phyloP scores from a whole-genome alignment of 1,140 invertebrate genomes.

The Pseudomyrmex concolor region DNA sequence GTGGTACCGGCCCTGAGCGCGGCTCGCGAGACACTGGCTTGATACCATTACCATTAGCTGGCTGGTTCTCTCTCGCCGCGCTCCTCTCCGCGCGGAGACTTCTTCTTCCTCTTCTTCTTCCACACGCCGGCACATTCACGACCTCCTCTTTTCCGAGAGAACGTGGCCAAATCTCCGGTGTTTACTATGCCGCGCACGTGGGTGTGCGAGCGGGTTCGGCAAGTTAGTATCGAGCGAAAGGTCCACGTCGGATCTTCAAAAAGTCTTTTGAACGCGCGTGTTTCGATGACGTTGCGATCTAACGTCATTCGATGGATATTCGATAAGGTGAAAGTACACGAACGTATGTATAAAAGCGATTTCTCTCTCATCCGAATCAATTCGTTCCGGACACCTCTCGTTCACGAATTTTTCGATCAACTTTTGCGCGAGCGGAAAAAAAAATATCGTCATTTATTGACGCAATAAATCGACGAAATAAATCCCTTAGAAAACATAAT shows the following conservation, averaged over 20 bases:
- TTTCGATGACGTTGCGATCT: constrained; percentile 30
- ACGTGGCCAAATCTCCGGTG: constrained; percentile 70
- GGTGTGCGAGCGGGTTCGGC: constrained; percentile 71
- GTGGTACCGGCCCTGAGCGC: constrained; percentile 79
- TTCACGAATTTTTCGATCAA: too few relatives aligned
- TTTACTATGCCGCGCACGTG: constrained; percentile 77
- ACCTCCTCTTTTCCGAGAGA: constrained; percentile 61
- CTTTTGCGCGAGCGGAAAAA: too few relatives aligned
- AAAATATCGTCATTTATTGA: too few relatives aligned
- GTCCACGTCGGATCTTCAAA: constrained; percentile 23
- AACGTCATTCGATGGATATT: constrained; percentile 1
- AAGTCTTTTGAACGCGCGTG: background rate
- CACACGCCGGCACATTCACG: constrained; percentile 66
- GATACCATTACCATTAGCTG: constrained; percentile 83
- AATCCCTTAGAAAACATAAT: background rate
- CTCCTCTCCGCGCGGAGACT: constrained; percentile 55
- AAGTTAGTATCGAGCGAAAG: constrained; percentile 22
- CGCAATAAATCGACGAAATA: too few relatives aligned
- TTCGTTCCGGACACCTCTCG: too few relatives aligned
- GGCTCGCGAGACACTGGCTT: constrained; percentile 82
- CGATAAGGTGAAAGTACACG: constrained; percentile 1
- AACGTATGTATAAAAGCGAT: background rate
- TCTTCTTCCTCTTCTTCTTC: constrained; percentile 64
- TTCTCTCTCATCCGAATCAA: too few relatives aligned
- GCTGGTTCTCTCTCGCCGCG: constrained; percentile 66